phyloP scores from a whole-genome alignment of 2,797 vertebrate species.

The Protonibea diacanthus region DNA sequence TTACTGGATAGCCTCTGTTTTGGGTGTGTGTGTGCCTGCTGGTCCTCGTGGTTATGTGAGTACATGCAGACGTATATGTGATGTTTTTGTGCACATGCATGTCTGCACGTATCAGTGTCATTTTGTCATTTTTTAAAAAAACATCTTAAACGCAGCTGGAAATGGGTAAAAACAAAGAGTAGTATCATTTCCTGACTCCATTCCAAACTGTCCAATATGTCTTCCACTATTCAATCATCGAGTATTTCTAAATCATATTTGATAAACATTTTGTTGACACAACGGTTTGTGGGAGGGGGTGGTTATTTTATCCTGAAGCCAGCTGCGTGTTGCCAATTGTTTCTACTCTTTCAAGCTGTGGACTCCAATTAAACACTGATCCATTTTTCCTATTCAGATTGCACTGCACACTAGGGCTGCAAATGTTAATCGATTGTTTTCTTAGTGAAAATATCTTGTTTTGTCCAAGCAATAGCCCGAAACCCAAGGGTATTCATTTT shows the following conservation, averaged over 20 bases:
- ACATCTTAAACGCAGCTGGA: not conserved
- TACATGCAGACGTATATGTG: not conserved
- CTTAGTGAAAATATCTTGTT: not conserved
- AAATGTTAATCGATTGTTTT: slow-evolving; percentile 17
- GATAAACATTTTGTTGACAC: slow-evolving; percentile 46
- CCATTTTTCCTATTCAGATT: slow-evolving; percentile 20
- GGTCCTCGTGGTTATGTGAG: not conserved
- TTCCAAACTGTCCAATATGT: slow-evolving; percentile 11
- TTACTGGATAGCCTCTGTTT: slow-evolving; percentile 30
- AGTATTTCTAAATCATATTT: slow-evolving; percentile 33
- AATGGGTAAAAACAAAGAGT: slow-evolving; percentile 1
- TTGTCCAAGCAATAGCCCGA: slow-evolving; percentile 17
- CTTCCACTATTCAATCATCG: slow-evolving; percentile 23
- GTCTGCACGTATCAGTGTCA: not conserved
- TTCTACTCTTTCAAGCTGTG: slow-evolving; percentile 50
- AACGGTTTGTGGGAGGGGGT: slow-evolving; percentile 1
- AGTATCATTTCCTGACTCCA: not conserved
- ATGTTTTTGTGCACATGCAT: slow-evolving; percentile 18
- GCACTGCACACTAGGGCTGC: slow-evolving; percentile 18
- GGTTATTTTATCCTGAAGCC: slow-evolving; percentile 18
- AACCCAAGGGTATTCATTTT: slow-evolving; percentile 28
- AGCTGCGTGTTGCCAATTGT: slow-evolving; percentile 35
- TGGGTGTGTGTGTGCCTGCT: not conserved
- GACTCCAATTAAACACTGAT: slow-evolving; percentile 29
- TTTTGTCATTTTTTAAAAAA: not conserved